phyloP scores from a whole-genome alignment of 2,113 vertebrate species.

The Chauna torquata region DNA sequence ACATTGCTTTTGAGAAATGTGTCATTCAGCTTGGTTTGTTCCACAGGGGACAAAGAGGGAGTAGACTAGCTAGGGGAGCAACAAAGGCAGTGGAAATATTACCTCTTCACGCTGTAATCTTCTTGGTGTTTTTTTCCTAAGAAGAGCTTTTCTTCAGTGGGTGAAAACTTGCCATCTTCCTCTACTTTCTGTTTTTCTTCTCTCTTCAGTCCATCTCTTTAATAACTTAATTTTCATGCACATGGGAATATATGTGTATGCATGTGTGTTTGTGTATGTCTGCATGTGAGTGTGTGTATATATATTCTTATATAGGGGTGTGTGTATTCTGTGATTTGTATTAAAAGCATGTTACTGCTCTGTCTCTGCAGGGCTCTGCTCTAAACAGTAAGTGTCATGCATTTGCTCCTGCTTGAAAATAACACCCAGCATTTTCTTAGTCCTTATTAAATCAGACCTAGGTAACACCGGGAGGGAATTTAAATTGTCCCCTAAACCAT shows the following conservation, averaged over 20 bases:
- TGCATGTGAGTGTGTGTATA: rapidly evolving
- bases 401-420: background rate
- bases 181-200: background rate
- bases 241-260: too few species aligned
- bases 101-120: background rate
- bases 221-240: background rate
- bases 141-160: background rate
- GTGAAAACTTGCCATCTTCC: background rate
- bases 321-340: background rate
- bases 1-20: background rate
- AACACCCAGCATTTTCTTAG: background rate
- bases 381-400: background rate
- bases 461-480: background rate
- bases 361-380: background rate
- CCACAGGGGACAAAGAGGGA: background rate
- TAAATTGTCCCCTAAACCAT: background rate
- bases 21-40: background rate
- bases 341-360: background rate
- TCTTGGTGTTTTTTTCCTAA: rapidly evolving
- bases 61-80: background rate
- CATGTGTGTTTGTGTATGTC: rapidly evolving
- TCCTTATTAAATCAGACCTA: background rate
- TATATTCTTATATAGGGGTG: background rate
- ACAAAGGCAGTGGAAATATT: background rate
- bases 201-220: background rate